Conservation (phyloP, 2,888 invertebrate species). For the Epinotia bilunana region DNA sequence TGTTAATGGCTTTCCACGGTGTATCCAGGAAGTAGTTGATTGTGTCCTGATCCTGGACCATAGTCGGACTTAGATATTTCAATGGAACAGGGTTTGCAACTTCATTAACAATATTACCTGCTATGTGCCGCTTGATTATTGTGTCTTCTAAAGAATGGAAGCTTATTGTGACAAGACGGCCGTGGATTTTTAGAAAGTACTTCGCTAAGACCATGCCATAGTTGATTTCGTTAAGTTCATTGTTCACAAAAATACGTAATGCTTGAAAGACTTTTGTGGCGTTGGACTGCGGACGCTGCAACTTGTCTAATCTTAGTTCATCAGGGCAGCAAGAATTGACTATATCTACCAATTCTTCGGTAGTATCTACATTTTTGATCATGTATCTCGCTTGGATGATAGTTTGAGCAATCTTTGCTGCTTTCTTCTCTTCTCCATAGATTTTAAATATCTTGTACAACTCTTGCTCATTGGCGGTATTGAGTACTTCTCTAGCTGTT, state of each 20-base stretch:
- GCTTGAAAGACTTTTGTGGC: slow-evolving; percentile 98
- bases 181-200: slow-evolving; percentile 90
- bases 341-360: slow-evolving; percentile 91
- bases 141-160: slow-evolving; percentile 98
- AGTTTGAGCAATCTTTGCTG: slow-evolving; percentile 93
- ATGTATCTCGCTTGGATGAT: slow-evolving; percentile 92
- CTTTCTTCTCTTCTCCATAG: slow-evolving; percentile 96
- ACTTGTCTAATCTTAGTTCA: slow-evolving; percentile 86
- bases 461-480: slow-evolving; percentile 90
- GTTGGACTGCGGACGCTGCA: slow-evolving; percentile 90
- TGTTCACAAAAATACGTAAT: slow-evolving; percentile 96
- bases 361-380: slow-evolving; percentile 91
- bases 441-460: slow-evolving; percentile 93
- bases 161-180: slow-evolving; percentile 91
- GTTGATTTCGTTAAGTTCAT: slow-evolving; percentile 97
- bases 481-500: slow-evolving; percentile 95
- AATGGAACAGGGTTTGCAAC: slow-evolving; percentile 88
- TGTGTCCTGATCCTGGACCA: slow-evolving; percentile 85
- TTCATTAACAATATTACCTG: slow-evolving; percentile 90
- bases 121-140: slow-evolving; percentile 95
- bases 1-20: slow-evolving; percentile 91
- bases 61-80: slow-evolving; percentile 87
- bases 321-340: slow-evolving; percentile 86
- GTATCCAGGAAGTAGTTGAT: slow-evolving; percentile 85
- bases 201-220: slow-evolving; percentile 92